These are phyloP conservation scores for Ornithorhynchus anatinus DNA, from an alignment of 2,113 vertebrate genomes.

Conservation along the genomic window DNA sequence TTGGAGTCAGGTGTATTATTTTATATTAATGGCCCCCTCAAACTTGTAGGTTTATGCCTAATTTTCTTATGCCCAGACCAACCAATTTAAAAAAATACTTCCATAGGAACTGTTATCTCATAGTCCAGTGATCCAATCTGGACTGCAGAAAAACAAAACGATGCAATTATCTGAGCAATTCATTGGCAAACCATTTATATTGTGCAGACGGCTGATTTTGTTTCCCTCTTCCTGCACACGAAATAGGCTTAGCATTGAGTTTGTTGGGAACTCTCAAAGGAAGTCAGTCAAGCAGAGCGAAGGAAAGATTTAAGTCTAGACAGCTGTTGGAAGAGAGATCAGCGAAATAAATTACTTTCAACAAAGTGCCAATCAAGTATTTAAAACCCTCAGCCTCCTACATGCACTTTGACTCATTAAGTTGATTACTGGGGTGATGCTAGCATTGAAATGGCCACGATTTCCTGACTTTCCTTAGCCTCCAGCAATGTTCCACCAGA, in stretches of 20 bases:
- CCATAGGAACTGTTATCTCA: background rate
- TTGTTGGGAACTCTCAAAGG: slow-evolving; percentile 16
- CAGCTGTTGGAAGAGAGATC: slow-evolving; percentile 1
- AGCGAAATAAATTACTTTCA: slow-evolving; percentile 32
- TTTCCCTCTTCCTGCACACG: background rate
- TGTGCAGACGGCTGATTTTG: background rate
- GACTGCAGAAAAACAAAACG: slow-evolving; percentile 4
- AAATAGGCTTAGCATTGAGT: background rate
- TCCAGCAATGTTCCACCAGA: background rate
- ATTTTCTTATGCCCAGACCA: slow-evolving; percentile 21
- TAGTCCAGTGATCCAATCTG: background rate
- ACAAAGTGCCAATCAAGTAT: slow-evolving; percentile 20
- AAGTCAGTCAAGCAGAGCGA: background rate
- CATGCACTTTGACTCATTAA: slow-evolving; percentile 1
- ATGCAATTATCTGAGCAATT: background rate
- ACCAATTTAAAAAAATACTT: slow-evolving; percentile 21
- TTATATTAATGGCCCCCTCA: slow-evolving; percentile 36
- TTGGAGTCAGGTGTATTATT: slow-evolving; percentile 44
- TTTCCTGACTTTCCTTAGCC: background rate
- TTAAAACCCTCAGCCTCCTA: slow-evolving; percentile 30
- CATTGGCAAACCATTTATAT: background rate
- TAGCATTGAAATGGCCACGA: slow-evolving; percentile 10
- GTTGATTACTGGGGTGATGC: slow-evolving; percentile 18
- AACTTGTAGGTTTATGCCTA: slow-evolving; percentile 26
- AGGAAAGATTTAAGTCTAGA: slow-evolving; percentile 16